Conservation (phyloP, 2,113 vertebrate species). For the Calidris pygmaea region DNA sequence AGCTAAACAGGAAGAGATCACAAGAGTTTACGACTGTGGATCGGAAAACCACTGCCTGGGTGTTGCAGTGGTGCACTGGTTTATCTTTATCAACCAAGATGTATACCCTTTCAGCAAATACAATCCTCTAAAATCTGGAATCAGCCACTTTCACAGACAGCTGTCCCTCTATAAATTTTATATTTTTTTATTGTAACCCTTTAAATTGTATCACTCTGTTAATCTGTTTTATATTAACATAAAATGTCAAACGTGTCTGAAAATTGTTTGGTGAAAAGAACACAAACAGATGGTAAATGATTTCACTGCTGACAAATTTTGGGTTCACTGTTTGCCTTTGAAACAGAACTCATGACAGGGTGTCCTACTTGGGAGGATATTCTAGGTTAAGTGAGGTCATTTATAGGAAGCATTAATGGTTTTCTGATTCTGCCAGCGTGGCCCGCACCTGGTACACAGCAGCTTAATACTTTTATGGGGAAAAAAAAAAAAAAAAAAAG, state of each 20-base stretch:
- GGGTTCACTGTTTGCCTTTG: not conserved
- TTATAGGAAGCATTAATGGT: not conserved
- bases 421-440: not conserved
- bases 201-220: not conserved
- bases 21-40: not conserved
- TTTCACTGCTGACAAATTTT: not conserved
- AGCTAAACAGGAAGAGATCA: not conserved
- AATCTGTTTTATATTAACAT: not conserved
- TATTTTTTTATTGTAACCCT: not conserved
- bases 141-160: not conserved
- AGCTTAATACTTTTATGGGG: not conserved
- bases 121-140: not conserved
- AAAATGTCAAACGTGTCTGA: not conserved
- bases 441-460: not conserved
- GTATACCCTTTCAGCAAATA: not conserved
- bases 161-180: rapidly evolving
- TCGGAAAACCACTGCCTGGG: not conserved
- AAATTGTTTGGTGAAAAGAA: not conserved
- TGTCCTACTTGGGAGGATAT: not conserved
- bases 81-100: not conserved
- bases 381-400: not conserved
- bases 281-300: not conserved
- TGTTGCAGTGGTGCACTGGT: not conserved
- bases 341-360: not conserved
- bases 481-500: not conserved